These are phyloP conservation scores for Ophion obscuratus DNA, from an alignment of 2,888 invertebrate species.

Conservation along the genomic window DNA sequence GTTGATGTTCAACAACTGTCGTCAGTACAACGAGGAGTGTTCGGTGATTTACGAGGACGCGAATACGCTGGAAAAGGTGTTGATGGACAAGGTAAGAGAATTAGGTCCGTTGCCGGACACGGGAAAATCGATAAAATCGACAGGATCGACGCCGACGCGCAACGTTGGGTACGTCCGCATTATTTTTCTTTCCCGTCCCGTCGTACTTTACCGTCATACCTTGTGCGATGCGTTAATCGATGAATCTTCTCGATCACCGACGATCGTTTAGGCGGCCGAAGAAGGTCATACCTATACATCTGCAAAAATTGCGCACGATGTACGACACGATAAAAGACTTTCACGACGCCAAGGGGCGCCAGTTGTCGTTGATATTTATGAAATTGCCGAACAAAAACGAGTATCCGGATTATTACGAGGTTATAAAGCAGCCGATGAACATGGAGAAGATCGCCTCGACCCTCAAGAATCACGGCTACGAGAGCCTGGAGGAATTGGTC, in stretches of 20 bases:
- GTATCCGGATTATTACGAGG: conserved; percentile 98
- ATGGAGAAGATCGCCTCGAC: conserved; percentile 97
- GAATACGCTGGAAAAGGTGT: conserved; percentile 92
- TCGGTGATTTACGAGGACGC: conserved; percentile 98
- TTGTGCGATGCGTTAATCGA: conserved; percentile 12
- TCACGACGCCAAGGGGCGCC: conserved; percentile 93
- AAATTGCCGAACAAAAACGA: conserved; percentile 96
- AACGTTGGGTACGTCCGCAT: conserved; percentile 81
- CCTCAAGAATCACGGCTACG: conserved; percentile 91
- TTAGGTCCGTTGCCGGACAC: conserved; percentile 87
- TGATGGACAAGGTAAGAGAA: conserved; percentile 93
- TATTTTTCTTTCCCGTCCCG: neutral
- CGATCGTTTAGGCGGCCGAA: conserved; percentile 78
- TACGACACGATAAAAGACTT: conserved; percentile 96
- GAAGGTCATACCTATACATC: conserved; percentile 82
- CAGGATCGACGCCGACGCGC: conserved; percentile 80
- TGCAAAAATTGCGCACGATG: conserved; percentile 93
- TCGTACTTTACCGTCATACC: neutral
- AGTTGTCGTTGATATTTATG: conserved; percentile 97
- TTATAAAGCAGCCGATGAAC: conserved; percentile 98
- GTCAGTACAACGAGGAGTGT: conserved; percentile 98
- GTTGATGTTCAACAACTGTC: conserved; percentile 99
- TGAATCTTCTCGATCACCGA: conserved; percentile 45
- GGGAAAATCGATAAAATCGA: conserved; percentile 75
- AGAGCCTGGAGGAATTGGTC: conserved; percentile 93